These are phyloP conservation scores for Pseudococcus jackbeardsleyi DNA, from an alignment of 2,888 invertebrate genomes.

Conservation along the genomic window DNA sequence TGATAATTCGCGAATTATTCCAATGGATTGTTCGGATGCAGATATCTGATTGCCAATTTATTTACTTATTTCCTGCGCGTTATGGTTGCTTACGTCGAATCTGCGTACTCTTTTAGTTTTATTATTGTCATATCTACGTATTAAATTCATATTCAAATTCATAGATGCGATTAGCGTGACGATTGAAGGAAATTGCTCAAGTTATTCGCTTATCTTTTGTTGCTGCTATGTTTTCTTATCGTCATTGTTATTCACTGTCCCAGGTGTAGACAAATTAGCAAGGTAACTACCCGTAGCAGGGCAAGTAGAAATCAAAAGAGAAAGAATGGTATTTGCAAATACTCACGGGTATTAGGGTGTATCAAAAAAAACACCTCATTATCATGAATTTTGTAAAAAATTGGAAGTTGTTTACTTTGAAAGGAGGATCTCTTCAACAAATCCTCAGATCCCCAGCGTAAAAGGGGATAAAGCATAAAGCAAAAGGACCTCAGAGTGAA, in stretches of 20 bases:
- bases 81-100: neutral
- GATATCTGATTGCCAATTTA: neutral
- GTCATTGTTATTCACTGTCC: neutral
- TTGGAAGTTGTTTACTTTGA: no score
- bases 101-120: neutral
- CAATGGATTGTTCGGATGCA: neutral
- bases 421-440: no score
- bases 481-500: no score
- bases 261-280: neutral
- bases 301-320: no score
- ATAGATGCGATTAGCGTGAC: neutral
- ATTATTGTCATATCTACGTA: neutral
- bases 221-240: neutral
- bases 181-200: constrained; percentile 21
- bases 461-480: no score
- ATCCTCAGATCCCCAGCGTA: no score
- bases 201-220: neutral
- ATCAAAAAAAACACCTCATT: no score
- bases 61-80: neutral
- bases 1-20: constrained; percentile 31
- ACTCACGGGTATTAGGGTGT: no score
- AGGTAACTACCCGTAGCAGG: neutral
- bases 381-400: no score
- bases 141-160: neutral
- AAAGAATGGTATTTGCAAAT: no score